Evolutionary conservation across 2,888 invertebrate species (phyloP), one percentile per base, ranked within the genome.

Genomic region (Callosobruchus maculatus): DNA sequence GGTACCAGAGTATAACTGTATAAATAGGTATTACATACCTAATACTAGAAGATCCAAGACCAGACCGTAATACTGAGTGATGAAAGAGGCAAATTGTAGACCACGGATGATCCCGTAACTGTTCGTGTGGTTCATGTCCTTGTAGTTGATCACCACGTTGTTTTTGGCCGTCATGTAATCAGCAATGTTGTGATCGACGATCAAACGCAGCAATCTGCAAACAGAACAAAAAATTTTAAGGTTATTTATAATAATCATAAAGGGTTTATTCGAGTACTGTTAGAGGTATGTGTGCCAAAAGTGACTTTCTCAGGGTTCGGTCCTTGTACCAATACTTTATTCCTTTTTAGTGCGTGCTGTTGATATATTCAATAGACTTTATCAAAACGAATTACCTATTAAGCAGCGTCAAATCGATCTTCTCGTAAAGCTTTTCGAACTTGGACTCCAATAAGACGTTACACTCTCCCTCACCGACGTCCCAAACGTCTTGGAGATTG

Each of bases 161-260:
- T 99, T 99, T 88, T 99, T 99, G 0, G 99, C 98, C 0, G 99
- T 99, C 98, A 99, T 99, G 88, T 99, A 99, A 91, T 99, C 99
- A 80, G 99, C 99, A 84, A 99, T 99, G 87, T 99, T 99, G 88
- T 99, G 99, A 88, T 99, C 99, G 68, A 99, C 99, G 82, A 99
- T 99, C 73, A 99, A 89, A 81, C 99, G 93, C 72, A 99, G 89
- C 83, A 99, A 88, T 87, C 99, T 92, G 68, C 22, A 68, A 68
- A 22, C 13, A 49, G 49, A 13, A 30, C 9, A 30, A 5, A 30
- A 9, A 30, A 30, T 30, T 30, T n/a, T n/a, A n/a, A n/a, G n/a
- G n/a, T n/a, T n/a, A n/a, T n/a, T n/a, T n/a, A n/a, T n/a, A n/a
- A n/a, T n/a, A n/a, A n/a, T n/a, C n/a, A n/a, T n/a, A n/a, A n/a